Conservation (phyloP, 2,113 vertebrate genomes). For the Microtus ochrogaster region DNA sequence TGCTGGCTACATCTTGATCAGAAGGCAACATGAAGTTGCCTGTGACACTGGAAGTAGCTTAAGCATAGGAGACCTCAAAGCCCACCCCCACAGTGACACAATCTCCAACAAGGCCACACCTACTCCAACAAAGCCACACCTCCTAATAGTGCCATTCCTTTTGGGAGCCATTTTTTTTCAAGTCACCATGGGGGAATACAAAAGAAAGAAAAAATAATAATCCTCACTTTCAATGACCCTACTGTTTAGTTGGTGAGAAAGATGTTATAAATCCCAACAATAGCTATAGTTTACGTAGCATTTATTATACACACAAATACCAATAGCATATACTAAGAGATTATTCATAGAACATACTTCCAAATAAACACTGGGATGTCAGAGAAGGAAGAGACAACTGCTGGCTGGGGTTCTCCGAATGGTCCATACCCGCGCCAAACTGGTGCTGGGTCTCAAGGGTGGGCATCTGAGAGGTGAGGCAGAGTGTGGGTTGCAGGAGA, state of each 20-base stretch:
- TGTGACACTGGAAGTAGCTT: not conserved
- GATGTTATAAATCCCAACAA: not conserved
- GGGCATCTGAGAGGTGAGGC: not conserved
- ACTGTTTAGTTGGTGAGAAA: not conserved
- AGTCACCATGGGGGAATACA: not conserved
- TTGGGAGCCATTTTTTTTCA: not conserved
- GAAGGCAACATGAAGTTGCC: not conserved
- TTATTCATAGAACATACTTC: not conserved
- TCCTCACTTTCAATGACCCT: not conserved
- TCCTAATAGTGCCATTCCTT: not conserved
- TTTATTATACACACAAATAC: not conserved
- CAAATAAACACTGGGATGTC: not conserved
- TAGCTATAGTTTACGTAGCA: slow-evolving; percentile 39
- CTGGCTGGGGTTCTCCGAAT: not conserved
- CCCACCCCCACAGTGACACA: not conserved
- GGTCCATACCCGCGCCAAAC: not conserved
- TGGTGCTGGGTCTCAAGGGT: not conserved
- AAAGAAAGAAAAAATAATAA: slow-evolving; percentile 40
- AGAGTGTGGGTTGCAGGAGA: not conserved
- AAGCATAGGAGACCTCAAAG: not conserved
- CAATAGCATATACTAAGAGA: not conserved
- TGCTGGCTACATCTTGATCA: not conserved
- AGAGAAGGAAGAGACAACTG: not conserved
- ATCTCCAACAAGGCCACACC: not conserved
- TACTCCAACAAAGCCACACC: not conserved